Evolutionary conservation across 2,797 vertebrate genomes (phyloP), one percentile per base, ranked within the genome.

Genomic region (Clamator glandarius): DNA sequence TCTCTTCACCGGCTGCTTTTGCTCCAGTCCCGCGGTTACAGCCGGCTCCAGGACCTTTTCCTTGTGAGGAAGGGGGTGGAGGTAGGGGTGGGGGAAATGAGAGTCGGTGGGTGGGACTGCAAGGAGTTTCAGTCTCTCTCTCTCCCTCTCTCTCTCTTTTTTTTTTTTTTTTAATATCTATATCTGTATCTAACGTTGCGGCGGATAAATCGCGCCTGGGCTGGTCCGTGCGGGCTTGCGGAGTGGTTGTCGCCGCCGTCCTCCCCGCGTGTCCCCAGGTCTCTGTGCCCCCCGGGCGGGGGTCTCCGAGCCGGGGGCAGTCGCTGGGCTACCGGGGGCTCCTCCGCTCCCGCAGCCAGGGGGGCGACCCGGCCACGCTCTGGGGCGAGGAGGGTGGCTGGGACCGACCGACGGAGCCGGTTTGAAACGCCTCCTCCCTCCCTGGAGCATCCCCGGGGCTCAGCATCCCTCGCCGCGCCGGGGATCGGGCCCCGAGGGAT

Each of bases 51-150:
- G 95, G 86, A 91, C 73, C 58, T 94, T 91, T 89, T 92, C 90
- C 93, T 90, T 93, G 87, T 88, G 86, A 92, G 90, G 86, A 94
- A 88, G 92, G 95, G 86, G 90, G 86, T 86, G 88, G 90, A 94
- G 87, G 92, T 91, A 96, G 92, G 91, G 89, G 87, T 90, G 96
- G 93, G 84, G 82, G 90, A 96, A 95, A 95, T 76, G 84, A 83
- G 91, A 90, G 90, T 93, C 52, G 92, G 89, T 87, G 91, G 86
- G 93, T 88, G 93, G 92, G 95, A 95, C 93, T 94, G 94, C 66
- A 85, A 92, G 87, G 78, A 93, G 78, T 91, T 94, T 96, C 67
- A 39, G 74, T 63, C 89, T 89, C 63, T 42, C 6, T 31, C 39
- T 57, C 12, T 26, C n/a, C n/a, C n/a, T 8, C n/a, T n/a, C n/a